Evolutionary conservation across 2,888 invertebrate genomes (phyloP).

Genomic region (Drosophila parthenogenetica): DNA sequence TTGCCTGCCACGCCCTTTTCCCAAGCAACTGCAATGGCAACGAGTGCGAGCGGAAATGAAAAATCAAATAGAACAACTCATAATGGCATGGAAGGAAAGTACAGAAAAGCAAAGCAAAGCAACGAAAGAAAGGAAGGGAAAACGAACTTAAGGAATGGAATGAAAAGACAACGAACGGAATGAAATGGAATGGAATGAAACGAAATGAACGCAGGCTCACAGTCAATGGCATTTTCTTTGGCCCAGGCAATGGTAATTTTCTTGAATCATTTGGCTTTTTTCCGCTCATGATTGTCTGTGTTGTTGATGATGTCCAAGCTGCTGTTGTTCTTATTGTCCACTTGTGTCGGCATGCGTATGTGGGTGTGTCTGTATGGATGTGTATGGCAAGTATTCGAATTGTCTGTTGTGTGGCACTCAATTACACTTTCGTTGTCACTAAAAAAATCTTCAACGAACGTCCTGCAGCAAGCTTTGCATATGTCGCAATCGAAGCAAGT

Average conservation of each 20-base stretch:
- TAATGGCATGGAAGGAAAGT: slow-evolving; percentile 51
- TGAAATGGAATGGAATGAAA: slow-evolving; percentile 8
- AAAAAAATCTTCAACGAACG: slow-evolving; percentile 63
- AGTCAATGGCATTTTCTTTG: slow-evolving; percentile 10
- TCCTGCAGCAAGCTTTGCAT: slow-evolving; percentile 39
- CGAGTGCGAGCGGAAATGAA: slow-evolving; percentile 67
- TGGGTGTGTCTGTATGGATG: neutral
- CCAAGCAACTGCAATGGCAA: slow-evolving; percentile 23
- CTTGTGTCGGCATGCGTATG: slow-evolving; percentile 34
- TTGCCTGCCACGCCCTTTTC: neutral
- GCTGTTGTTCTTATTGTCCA: slow-evolving; percentile 37
- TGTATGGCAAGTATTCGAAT: slow-evolving; percentile 61
- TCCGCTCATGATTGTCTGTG: slow-evolving; percentile 23
- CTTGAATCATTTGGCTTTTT: slow-evolving; percentile 39
- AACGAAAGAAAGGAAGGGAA: slow-evolving; percentile 19
- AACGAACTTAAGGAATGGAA: neutral
- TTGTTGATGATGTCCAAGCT: slow-evolving; percentile 19
- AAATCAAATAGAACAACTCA: slow-evolving; percentile 74
- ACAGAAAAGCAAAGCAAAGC: slow-evolving; percentile 19
- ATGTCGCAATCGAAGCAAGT: slow-evolving; percentile 19
- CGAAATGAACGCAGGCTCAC: slow-evolving; percentile 7
- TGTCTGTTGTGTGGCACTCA: slow-evolving; percentile 77
- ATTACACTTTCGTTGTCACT: slow-evolving; percentile 78
- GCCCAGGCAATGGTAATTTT: slow-evolving; percentile 56
- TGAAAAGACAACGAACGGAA: neutral